phyloP scores from a whole-genome alignment of 2,113 vertebrate genomes.

The Rhabdomys dilectus region DNA sequence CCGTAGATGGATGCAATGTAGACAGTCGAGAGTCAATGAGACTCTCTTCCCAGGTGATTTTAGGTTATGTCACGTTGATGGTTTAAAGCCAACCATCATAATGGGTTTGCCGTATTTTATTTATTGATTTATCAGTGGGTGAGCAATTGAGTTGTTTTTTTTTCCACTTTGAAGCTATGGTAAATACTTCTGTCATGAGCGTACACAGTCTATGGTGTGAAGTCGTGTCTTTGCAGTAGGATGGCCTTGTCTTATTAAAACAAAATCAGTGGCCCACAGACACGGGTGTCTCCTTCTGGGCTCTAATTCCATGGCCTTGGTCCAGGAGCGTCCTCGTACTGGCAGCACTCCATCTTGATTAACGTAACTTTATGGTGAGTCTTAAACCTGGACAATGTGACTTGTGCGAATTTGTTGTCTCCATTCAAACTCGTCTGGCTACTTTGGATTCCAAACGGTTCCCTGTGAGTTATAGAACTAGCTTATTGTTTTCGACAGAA shows the following conservation, averaged over 20 bases:
- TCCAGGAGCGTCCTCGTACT: background rate
- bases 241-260: background rate
- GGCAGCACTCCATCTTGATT: background rate
- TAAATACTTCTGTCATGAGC: background rate
- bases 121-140: background rate
- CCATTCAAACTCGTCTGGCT: background rate
- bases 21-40: background rate
- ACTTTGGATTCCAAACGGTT: background rate
- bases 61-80: background rate
- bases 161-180: background rate
- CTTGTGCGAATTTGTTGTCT: background rate
- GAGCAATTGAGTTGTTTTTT: background rate
- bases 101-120: background rate
- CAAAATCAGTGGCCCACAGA: background rate
- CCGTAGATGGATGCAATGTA: background rate
- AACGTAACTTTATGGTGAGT: background rate
- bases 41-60: background rate
- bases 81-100: background rate
- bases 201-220: background rate
- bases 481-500: background rate
- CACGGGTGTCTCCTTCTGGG: background rate
- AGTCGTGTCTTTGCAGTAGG: background rate
- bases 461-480: background rate
- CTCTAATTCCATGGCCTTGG: background rate
- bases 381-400: background rate